Evolutionary conservation across 2,113 vertebrate species (phyloP).

Genomic region (Oceanodroma tethys): DNA sequence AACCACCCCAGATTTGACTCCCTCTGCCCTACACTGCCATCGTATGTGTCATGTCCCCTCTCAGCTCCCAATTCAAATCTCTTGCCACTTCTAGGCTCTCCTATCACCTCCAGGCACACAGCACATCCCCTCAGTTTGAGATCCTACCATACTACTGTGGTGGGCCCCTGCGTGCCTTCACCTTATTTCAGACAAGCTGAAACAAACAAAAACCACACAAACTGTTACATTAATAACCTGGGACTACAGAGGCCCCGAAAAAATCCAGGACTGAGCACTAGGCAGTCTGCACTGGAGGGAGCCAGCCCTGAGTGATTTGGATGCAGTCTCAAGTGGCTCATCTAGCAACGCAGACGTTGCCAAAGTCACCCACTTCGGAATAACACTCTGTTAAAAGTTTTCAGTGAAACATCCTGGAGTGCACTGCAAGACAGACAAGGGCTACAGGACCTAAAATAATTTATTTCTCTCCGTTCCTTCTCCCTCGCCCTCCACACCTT

Average conservation of each 20-base stretch:
- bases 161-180: not conserved
- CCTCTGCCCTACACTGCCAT: not conserved
- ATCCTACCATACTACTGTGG: rapidly evolving
- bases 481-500: not conserved
- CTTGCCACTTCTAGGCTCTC: too few species aligned
- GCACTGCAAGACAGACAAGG: not conserved
- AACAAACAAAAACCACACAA: not conserved
- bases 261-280: not conserved
- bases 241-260: not conserved
- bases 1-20: not conserved
- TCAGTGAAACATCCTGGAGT: not conserved
- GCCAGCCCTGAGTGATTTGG: not conserved
- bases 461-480: not conserved
- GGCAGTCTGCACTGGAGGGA: not conserved
- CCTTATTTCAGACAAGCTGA: not conserved
- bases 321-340: not conserved
- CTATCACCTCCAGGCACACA: rapidly evolving
- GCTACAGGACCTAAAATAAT: not conserved
- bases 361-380: not conserved
- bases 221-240: not conserved
- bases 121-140: not conserved
- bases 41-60: rapidly evolving
- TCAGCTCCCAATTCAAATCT: not conserved
- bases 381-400: not conserved
- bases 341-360: not conserved